Evolutionary conservation across 2,113 vertebrate species (phyloP), one percentile per base, ranked within the genome.

Genomic region (Apaloderma vittatum): DNA sequence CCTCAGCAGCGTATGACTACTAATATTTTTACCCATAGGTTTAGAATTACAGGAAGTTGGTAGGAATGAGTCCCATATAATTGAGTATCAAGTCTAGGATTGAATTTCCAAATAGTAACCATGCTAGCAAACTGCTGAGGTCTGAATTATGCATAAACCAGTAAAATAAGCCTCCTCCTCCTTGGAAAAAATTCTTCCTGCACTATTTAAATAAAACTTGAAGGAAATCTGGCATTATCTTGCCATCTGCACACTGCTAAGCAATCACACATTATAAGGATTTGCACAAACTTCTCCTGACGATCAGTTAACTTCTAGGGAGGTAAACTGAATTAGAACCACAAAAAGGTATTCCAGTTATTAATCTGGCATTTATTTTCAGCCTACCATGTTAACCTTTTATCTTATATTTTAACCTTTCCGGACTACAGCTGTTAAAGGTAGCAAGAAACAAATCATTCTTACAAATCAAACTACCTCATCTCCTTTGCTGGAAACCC

Each of bases 31-130:
- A 99, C 98, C 98, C 98, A 96, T 97, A 97, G 98, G 98, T 98
- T 98, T 99, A 98, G 98, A 98, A 98, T 99, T 99, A 99, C 99
- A 99, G 99, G 99, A 99, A 99, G 99, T 99, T 97, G 98, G 98
- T 98, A 98, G 98, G 98, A 99, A 98, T 96, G 97, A 98, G 98
- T 98, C 98, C 97, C 97, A 97, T 97, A 98, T 98, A 97, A 99
- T 98, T 98, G 97, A 98, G 97, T 96, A 98, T 98, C 98, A 98
- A 98, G 98, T 80, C 88, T 71, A 97, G 95, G 97, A 97, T 94
- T 98, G 86, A 96, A 98, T 98, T 98, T 97, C 97, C 96, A 98
- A 98, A 98, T 95, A 96, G 75, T 96, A 97, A 87, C 95, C 95
- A 97, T 93, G 97, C 93, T 97, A 97, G 93, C 86, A 98, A 98